Conservation (phyloP, 1,140 invertebrate species). For the Cheumatopsyche charites region DNA sequence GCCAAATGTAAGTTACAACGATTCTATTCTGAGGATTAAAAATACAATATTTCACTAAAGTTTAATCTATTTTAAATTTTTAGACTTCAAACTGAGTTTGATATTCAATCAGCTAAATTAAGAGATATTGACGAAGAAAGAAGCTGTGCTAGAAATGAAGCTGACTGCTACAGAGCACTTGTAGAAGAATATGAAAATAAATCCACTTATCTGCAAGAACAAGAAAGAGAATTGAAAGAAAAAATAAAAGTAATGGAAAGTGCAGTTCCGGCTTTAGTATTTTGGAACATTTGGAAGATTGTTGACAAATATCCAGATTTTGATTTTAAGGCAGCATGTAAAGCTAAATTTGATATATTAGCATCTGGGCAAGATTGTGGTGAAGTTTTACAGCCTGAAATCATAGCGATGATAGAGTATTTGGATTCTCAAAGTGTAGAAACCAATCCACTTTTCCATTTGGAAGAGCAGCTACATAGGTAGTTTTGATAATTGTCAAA, state of each 20-base stretch:
- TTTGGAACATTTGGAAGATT: slow-evolving; percentile 64
- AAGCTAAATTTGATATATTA: slow-evolving; percentile 37
- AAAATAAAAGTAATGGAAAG: slow-evolving; percentile 68
- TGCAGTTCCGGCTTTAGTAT: slow-evolving; percentile 68
- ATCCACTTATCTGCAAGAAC: slow-evolving; percentile 51
- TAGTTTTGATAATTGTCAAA: slow-evolving; percentile 3
- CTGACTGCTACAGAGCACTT: slow-evolving; percentile 56
- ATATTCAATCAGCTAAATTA: slow-evolving; percentile 58
- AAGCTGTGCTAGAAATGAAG: slow-evolving; percentile 61
- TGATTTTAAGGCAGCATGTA: slow-evolving; percentile 42
- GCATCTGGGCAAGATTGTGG: slow-evolving; percentile 9
- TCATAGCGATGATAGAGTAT: slow-evolving; percentile 31
- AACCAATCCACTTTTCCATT: slow-evolving; percentile 7
- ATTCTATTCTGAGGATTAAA: slow-evolving; percentile 20
- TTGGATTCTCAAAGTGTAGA: slow-evolving; percentile 17
- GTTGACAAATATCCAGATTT: slow-evolving; percentile 41
- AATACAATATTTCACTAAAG: slow-evolving; percentile 9
- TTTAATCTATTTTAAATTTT: slow-evolving; percentile 1
- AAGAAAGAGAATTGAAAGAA: slow-evolving; percentile 64
- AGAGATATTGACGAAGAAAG: slow-evolving; percentile 64
- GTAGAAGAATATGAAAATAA: slow-evolving; percentile 64
- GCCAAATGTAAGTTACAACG: slow-evolving; percentile 62
- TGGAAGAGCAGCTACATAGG: slow-evolving; percentile 31
- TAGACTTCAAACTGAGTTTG: slow-evolving; percentile 61
- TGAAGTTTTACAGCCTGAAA: slow-evolving; percentile 32